A percentile compares a stretch with the other conserved stretches of the same genome.
Conservation (phyloP, 2,888 invertebrate species). For the Altica lythri region DNA sequence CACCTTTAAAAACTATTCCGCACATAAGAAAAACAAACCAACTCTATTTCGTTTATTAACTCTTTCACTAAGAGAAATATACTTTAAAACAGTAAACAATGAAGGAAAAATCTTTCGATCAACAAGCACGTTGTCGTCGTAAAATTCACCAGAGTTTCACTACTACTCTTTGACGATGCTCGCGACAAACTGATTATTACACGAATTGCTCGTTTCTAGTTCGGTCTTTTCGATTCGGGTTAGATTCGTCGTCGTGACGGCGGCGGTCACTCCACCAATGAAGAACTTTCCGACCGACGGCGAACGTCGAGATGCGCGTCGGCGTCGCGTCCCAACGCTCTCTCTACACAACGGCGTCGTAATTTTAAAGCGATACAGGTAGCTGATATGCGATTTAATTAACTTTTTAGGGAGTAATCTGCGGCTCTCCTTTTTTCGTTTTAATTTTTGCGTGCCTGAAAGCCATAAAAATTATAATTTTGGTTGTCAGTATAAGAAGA, state of each 20-base stretch:
- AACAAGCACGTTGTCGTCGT: slow-evolving; percentile 8
- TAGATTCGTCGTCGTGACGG: neutral
- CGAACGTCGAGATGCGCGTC: slow-evolving; percentile 14
- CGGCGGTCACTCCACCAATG: slow-evolving; percentile 14
- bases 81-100: neutral
- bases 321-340: slow-evolving; percentile 9
- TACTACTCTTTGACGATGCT: neutral
- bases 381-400: slow-evolving; percentile 40
- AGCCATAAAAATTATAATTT: neutral
- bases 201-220: neutral
- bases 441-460: neutral
- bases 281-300: slow-evolving; percentile 8
- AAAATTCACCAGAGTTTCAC: slow-evolving; percentile 3
- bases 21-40: neutral
- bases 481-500: too few species aligned
- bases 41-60: neutral
- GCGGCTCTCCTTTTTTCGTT: neutral
- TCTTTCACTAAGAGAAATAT: neutral
- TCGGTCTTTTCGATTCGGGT: neutral
- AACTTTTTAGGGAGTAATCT: slow-evolving; percentile 24
- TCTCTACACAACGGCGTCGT: slow-evolving; percentile 33
- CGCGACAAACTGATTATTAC: slow-evolving; percentile 8
- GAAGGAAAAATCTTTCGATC: neutral
- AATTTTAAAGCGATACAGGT: slow-evolving; percentile 46
- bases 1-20: neutral